These are phyloP conservation scores for Sciaenops ocellatus DNA, from an alignment of 2,797 vertebrate genomes.

Conservation along the genomic window DNA sequence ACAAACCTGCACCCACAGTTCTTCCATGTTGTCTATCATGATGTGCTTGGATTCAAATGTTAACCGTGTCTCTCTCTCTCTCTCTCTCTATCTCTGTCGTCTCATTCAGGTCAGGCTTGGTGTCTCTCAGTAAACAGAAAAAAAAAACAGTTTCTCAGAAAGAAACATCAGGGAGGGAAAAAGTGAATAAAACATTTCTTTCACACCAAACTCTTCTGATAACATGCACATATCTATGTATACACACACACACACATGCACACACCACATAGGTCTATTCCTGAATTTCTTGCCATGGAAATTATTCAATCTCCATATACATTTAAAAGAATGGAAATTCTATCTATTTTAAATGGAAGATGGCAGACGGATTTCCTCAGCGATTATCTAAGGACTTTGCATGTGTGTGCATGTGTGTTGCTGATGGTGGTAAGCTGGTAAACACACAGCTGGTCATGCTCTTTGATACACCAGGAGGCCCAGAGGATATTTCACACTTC, in stretches of 20 bases:
- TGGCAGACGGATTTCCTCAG: conserved; percentile 41
- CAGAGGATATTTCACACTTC: conserved; percentile 61
- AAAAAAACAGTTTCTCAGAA: conserved; percentile 41
- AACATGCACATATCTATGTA: conserved; percentile 17
- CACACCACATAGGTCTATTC: conserved; percentile 18
- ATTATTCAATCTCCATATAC: conserved; percentile 30
- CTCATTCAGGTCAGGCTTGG: conserved; percentile 57
- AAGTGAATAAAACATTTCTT: conserved; percentile 65
- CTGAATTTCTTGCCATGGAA: conserved; percentile 19
- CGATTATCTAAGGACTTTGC: conserved; percentile 45
- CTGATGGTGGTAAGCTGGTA: conserved; percentile 47
- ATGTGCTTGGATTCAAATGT: conserved; percentile 43
- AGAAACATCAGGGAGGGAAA: conserved; percentile 42
- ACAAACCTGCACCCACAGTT: conserved; percentile 18
- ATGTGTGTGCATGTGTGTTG: conserved; percentile 19
- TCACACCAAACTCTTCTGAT: conserved; percentile 47
- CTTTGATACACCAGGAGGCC: conserved; percentile 69
- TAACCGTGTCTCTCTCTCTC: conserved; percentile 15
- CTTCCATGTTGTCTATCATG: conserved; percentile 40
- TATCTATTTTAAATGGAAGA: conserved; percentile 36
- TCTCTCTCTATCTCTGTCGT: neutral
- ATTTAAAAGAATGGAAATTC: conserved; percentile 25
- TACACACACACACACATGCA: neutral
- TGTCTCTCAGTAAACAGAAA: conserved; percentile 47
- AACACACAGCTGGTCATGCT: conserved; percentile 60